A percentile compares a stretch with the other conserved stretches of the same genome.
Evolutionary conservation across 2,888 invertebrate genomes (phyloP).

Genomic region (Meteorus colon): DNA sequence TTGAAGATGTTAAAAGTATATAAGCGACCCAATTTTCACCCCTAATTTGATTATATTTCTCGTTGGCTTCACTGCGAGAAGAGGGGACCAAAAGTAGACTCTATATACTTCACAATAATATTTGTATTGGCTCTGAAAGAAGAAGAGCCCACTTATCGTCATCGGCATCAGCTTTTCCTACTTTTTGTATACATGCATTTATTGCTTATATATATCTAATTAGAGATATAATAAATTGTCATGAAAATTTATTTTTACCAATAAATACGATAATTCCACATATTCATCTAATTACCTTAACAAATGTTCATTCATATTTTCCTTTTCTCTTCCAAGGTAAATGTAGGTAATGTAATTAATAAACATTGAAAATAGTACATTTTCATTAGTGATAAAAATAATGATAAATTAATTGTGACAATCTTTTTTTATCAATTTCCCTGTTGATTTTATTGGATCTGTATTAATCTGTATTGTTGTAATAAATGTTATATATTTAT

Average conservation of each 20-base stretch:
- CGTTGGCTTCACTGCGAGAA: not conserved
- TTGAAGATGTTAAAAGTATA: not conserved
- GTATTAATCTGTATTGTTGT: not conserved
- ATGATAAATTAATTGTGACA: not conserved
- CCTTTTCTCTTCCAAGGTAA: too few relatives aligned
- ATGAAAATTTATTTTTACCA: too few relatives aligned
- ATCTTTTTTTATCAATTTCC: not conserved
- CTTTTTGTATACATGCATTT: not conserved
- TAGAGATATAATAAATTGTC: not conserved
- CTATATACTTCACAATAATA: constrained; percentile 54
- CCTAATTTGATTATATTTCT: constrained; percentile 17
- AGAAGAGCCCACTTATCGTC: constrained; percentile 51
- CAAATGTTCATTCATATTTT: too few relatives aligned
- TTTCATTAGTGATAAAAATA: not conserved
- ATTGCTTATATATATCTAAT: constrained; percentile 28
- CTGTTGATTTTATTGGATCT: not conserved
- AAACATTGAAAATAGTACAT: not conserved
- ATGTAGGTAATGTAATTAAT: too few relatives aligned
- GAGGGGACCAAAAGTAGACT: constrained; percentile 11
- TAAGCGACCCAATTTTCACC: constrained; percentile 11
- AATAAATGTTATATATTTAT: not conserved
- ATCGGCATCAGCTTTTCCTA: constrained; percentile 31
- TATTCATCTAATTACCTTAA: too few relatives aligned
- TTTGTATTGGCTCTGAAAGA: constrained; percentile 64
- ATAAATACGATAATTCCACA: too few relatives aligned